phyloP scores from a whole-genome alignment of 2,888 invertebrate species.

The Steinernema hermaphroditum region DNA sequence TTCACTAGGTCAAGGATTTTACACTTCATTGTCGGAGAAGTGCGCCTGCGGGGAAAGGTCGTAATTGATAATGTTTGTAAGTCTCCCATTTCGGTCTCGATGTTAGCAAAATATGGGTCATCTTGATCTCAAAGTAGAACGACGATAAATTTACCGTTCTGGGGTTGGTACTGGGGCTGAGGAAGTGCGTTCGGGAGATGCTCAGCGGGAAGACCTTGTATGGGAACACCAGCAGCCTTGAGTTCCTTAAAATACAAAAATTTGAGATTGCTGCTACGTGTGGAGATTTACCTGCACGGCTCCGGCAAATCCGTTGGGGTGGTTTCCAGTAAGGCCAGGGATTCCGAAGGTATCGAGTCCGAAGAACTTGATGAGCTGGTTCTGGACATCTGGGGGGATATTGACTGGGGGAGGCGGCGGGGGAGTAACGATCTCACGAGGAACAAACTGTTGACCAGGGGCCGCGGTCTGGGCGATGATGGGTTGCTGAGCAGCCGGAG shows the following conservation, averaged over 20 bases:
- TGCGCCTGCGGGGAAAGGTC: constrained; percentile 26
- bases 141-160: constrained; percentile 25
- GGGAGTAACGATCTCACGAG: constrained; percentile 41
- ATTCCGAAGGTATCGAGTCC: constrained; percentile 66
- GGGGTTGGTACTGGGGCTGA: constrained; percentile 48
- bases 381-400: constrained; percentile 66
- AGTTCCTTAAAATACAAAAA: constrained; percentile 49
- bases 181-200: constrained; percentile 41
- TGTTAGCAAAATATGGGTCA: constrained; percentile 1
- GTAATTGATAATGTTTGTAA: constrained; percentile 16
- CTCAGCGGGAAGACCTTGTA: constrained; percentile 61
- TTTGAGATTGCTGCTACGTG: constrained; percentile 19
- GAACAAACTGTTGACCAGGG: constrained; percentile 48
- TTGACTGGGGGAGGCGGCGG: constrained; percentile 63
- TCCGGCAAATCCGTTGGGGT: constrained; percentile 65
- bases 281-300: constrained; percentile 55
- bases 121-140: neutral
- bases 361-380: constrained; percentile 66
- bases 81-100: neutral
- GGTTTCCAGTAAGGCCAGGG: constrained; percentile 64
- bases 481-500: constrained; percentile 37
- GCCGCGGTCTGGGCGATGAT: constrained; percentile 45
- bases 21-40: neutral
- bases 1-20: constrained; percentile 30
- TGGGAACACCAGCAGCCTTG: constrained; percentile 63